Evolutionary conservation across 2,113 vertebrate genomes (phyloP).

Genomic region (Laterallus jamaicensis): DNA sequence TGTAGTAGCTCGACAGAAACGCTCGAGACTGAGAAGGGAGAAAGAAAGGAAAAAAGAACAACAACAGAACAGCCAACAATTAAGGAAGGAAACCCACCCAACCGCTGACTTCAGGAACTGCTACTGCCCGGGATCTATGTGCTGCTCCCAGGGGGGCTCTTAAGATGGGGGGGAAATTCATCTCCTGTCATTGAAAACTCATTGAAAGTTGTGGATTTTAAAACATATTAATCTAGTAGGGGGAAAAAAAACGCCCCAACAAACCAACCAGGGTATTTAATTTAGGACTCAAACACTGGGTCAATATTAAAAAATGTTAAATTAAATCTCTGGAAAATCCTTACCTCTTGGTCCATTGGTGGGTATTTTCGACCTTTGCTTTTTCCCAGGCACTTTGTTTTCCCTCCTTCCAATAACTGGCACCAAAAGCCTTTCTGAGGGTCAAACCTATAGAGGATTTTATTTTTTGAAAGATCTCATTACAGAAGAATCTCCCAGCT

Average conservation of each 20-base stretch:
- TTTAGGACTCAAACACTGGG: background rate
- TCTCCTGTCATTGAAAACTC: background rate
- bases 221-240: background rate
- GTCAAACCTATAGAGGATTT: conserved; percentile 83
- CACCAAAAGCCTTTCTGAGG: conserved; percentile 99
- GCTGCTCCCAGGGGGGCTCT: background rate
- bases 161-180: background rate
- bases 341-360: conserved; percentile 93
- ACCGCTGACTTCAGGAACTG: background rate
- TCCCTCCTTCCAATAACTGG: conserved; percentile 92
- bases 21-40: conserved; percentile 81
- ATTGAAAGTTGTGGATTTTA: background rate
- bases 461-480: background rate
- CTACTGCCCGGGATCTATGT: accelerated
- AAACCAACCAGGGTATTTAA: background rate
- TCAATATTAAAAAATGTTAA: background rate
- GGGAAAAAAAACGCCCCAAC: too few relatives aligned
- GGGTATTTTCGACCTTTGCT: conserved; percentile 95
- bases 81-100: background rate
- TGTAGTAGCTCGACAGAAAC: conserved; percentile 94
- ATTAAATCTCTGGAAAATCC: background rate
- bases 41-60: background rate
- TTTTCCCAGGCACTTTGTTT: conserved; percentile 96
- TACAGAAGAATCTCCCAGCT: background rate
- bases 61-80: background rate